A percentile compares a stretch with the other conserved stretches of the same genome.
These are phyloP conservation scores for Aelia acuminata DNA, from an alignment of 2,888 invertebrate genomes.

Conservation along the genomic window DNA sequence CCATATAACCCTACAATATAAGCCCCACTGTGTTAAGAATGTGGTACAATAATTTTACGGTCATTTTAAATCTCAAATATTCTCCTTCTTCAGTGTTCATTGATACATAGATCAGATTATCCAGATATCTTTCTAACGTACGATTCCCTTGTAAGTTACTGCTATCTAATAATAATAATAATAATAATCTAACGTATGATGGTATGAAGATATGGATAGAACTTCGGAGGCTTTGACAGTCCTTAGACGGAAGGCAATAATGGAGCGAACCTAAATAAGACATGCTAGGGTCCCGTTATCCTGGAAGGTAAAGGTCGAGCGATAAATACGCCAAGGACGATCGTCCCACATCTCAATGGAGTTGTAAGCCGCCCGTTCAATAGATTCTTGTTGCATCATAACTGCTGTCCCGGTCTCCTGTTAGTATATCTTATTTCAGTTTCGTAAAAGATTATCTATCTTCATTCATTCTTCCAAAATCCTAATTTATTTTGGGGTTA, in stretches of 20 bases:
- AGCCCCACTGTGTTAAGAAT: no score
- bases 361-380: not conserved
- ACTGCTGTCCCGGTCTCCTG: not conserved
- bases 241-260: not conserved
- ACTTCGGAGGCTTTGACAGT: not conserved
- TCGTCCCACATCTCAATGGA: not conserved
- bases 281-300: not conserved
- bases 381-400: not conserved
- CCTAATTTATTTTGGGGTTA: no score
- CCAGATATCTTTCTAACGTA: no score
- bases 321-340: not conserved
- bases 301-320: constrained; percentile 4
- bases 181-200: no score
- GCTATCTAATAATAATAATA: no score
- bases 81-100: no score
- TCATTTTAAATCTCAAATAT: no score
- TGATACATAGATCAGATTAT: no score
- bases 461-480: not conserved
- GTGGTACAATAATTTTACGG: no score
- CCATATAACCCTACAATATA: no score
- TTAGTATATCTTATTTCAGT: not conserved
- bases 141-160: no score
- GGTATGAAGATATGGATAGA: no score
- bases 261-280: not conserved
- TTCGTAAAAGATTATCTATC: not conserved